These are phyloP conservation scores for Mus musculus DNA, from an alignment of 2,113 vertebrate species.

Conservation along the genomic window DNA sequence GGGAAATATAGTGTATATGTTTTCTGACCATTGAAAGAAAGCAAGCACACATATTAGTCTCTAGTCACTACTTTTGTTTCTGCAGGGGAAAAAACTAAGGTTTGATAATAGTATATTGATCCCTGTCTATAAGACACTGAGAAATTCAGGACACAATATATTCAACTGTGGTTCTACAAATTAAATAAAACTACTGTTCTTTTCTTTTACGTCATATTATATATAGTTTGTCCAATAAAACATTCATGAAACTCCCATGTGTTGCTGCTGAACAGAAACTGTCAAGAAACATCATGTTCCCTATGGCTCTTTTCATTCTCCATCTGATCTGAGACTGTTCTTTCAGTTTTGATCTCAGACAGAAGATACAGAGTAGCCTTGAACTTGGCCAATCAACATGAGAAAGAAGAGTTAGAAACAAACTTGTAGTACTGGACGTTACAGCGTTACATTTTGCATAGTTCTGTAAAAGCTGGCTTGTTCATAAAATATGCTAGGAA, in stretches of 20 bases:
- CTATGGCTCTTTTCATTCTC: neutral
- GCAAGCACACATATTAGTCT: too few species aligned
- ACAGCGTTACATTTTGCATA: neutral
- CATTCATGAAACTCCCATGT: neutral
- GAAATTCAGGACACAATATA: neutral
- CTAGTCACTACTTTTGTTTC: too few species aligned
- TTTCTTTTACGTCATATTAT: neutral
- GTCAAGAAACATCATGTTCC: neutral
- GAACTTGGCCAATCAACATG: neutral
- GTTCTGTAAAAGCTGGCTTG: neutral
- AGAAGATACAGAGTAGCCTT: neutral
- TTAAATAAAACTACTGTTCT: neutral
- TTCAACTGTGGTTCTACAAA: neutral
- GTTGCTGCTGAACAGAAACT: neutral
- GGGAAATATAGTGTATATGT: neutral
- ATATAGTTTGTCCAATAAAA: neutral
- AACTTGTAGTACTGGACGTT: neutral
- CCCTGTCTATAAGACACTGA: neutral
- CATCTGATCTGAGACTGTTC: neutral
- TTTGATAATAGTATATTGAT: neutral
- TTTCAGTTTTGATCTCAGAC: constrained; percentile 9
- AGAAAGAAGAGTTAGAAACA: neutral
- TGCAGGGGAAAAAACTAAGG: too few species aligned
- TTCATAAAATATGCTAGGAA: neutral
- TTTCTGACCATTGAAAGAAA: neutral